Evolutionary conservation across 2,113 vertebrate genomes (phyloP), one percentile per base, ranked within the genome.

Genomic region (Ptyas mucosa): DNA sequence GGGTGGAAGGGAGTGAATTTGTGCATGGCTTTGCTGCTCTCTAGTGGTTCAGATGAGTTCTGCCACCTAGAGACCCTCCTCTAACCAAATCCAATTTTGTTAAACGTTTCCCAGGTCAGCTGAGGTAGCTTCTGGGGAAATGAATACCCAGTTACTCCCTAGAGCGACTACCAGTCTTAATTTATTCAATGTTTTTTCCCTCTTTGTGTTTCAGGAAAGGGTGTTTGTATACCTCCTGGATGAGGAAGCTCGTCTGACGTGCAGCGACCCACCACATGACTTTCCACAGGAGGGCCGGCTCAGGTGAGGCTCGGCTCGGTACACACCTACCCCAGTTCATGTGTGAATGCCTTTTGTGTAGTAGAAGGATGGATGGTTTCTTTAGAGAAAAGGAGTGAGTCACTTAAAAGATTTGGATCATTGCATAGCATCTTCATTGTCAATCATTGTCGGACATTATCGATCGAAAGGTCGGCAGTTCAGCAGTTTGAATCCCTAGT

Each of bases 151-250:
- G 57, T 24, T 58, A 58, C 18, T 91, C 51, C 29, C 23, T 23
- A 1, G 18, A n/a, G n/a, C 14, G 26, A 3, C 20, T n/a, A 8
- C 4, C 2, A 12, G 8, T 8, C 34, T 20, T 81, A 8, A 39
- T 81, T 81, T 69, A 69, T 69, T 20, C 34, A 43, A 39, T 1
- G 26, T 53, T 3, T 21, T 1, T 15, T 15, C 8, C 2, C 87
- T 61, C 93, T 93, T 92, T 93, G 54, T 94, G 92, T 92, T 43
- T 11, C 96, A 99, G 99, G 99, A 99, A 96, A 98, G 98, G 0
- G 97, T 98, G 58, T 99, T 98, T 21, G 96, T 98, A 95, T 99
- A 99, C 97, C 95, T 98, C 96, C 96, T 98, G 98, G 98, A 99
- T 1, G 97, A 95, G 23, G 98, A 98, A 85, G 96, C 97, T 3